phyloP scores from a whole-genome alignment of 2,888 invertebrate species.

The Leucophora obtusa region DNA sequence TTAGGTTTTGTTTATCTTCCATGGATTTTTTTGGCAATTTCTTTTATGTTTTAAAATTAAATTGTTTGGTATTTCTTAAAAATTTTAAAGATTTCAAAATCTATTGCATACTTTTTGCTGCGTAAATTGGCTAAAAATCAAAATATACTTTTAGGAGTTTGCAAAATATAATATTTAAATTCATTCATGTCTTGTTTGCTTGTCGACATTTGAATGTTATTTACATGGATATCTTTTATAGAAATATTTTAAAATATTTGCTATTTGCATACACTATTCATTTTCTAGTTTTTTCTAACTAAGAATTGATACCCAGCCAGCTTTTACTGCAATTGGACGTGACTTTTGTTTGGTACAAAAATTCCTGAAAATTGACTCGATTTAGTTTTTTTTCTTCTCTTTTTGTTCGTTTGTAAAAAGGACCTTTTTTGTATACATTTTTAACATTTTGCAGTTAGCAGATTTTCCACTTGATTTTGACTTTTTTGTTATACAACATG shows the following conservation, averaged over 20 bases:
- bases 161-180: neutral
- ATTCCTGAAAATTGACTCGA: neutral
- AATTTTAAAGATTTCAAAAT: neutral
- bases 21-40: too few species aligned
- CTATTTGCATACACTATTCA: conserved; percentile 43
- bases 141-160: neutral
- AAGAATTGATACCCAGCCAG: conserved; percentile 53
- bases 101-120: neutral
- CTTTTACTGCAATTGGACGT: conserved; percentile 60
- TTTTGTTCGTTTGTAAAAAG: neutral
- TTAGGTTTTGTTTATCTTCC: too few species aligned
- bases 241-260: conserved; percentile 31
- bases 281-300: neutral
- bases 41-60: too few species aligned
- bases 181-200: conserved; percentile 7
- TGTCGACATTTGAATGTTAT: conserved; percentile 9
- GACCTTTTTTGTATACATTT: neutral
- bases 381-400: neutral
- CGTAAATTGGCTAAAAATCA: neutral
- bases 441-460: neutral
- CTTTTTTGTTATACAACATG: conserved; percentile 50
- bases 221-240: conserved; percentile 5
- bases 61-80: too few species aligned
- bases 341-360: conserved; percentile 53
- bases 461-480: conserved; percentile 7